A percentile compares a stretch with the other conserved stretches of the same genome.
phyloP scores from a whole-genome alignment of 2,797 vertebrate species.

The Prionace glauca region DNA sequence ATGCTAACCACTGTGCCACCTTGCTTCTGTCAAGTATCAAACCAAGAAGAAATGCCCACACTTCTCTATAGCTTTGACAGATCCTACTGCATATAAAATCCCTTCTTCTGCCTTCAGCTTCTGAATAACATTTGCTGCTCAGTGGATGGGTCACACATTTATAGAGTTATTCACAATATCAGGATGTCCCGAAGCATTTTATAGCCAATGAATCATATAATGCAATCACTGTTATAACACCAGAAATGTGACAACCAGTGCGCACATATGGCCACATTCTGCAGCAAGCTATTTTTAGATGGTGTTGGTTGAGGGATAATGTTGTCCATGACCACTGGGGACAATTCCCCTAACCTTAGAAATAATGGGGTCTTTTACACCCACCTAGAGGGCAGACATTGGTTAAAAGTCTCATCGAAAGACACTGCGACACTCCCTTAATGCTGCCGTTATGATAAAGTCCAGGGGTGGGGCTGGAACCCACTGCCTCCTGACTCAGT shows the following conservation, averaged over 20 bases:
- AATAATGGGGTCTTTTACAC: neutral
- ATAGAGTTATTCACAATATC: neutral
- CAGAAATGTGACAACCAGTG: neutral
- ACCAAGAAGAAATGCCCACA: neutral
- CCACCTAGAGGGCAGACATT: too few relatives aligned
- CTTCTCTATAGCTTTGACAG: neutral
- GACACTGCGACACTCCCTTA: too few relatives aligned
- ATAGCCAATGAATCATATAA: neutral
- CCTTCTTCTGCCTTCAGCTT: neutral
- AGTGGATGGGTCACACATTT: neutral
- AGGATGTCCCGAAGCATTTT: neutral
- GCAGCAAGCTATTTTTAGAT: neutral
- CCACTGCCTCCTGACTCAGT: too few relatives aligned
- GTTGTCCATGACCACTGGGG: neutral
- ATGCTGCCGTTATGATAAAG: too few relatives aligned
- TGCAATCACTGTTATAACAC: neutral
- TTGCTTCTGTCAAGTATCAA: neutral
- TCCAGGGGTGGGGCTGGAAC: too few relatives aligned
- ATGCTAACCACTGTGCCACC: too few relatives aligned
- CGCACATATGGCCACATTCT: neutral
- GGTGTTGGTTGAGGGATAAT: neutral
- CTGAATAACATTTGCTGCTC: neutral
- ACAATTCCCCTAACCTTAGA: neutral
- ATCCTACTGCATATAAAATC: neutral
- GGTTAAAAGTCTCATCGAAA: too few relatives aligned